Conservation (phyloP, 2,797 vertebrate genomes). For the Sebastiscus tertius region DNA sequence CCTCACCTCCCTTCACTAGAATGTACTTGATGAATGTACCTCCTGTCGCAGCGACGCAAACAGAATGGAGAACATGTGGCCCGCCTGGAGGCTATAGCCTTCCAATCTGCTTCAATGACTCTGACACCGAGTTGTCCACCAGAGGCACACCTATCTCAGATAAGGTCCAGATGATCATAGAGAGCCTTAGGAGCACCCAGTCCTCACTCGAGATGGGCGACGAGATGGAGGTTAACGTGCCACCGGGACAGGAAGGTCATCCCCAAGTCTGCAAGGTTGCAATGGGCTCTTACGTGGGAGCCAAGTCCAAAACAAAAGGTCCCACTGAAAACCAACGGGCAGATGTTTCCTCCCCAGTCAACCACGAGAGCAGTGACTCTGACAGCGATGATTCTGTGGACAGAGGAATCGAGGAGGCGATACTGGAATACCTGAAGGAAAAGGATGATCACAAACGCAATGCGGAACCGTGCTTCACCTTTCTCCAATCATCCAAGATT, state of each 20-base stretch:
- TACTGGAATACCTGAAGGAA: slow-evolving; percentile 93
- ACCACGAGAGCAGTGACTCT: slow-evolving; percentile 80
- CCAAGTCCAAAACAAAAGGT: slow-evolving; percentile 60
- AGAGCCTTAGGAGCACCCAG: slow-evolving; percentile 89
- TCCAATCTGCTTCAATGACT: slow-evolving; percentile 89
- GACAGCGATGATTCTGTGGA: slow-evolving; percentile 97
- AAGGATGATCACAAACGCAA: slow-evolving; percentile 84
- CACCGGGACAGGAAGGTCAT: slow-evolving; percentile 77
- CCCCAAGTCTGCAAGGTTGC: slow-evolving; percentile 68
- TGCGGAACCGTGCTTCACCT: slow-evolving; percentile 61
- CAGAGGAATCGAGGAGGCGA: slow-evolving; percentile 94
- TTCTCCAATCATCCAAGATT: slow-evolving; percentile 70
- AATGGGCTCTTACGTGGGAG: slow-evolving; percentile 56
- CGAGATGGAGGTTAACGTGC: slow-evolving; percentile 79
- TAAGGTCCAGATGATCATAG: slow-evolving; percentile 94
- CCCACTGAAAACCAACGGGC: slow-evolving; percentile 40
- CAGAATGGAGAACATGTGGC: slow-evolving; percentile 92
- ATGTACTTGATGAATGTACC: slow-evolving; percentile 98
- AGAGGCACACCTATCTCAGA: slow-evolving; percentile 85
- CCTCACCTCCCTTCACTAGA: slow-evolving; percentile 82
- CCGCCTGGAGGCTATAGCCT: slow-evolving; percentile 87
- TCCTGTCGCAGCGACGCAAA: slow-evolving; percentile 90
- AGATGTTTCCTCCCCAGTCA: slow-evolving; percentile 51
- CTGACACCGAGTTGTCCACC: slow-evolving; percentile 81
- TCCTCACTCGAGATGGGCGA: slow-evolving; percentile 88